A percentile compares a stretch with the other conserved stretches of the same genome.
These are phyloP conservation scores for Meloidogyne floridensis DNA, from an alignment of 1,140 invertebrate species.

Conservation along the genomic window DNA sequence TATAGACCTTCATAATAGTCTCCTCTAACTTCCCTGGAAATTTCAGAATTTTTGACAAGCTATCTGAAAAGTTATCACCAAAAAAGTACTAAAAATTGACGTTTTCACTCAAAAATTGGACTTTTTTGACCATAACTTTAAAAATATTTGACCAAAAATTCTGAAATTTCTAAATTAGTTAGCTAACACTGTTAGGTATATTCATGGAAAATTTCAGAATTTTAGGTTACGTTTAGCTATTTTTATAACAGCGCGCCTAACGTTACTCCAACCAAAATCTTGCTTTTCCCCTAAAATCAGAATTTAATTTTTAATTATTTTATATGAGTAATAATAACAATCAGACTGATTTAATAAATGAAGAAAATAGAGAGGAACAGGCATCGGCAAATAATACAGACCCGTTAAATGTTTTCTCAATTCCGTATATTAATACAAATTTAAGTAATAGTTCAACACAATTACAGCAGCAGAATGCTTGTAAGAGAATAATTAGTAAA, in stretches of 20 bases:
- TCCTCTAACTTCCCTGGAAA: no score
- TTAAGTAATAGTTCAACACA: neutral
- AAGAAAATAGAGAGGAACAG: constrained; percentile 1
- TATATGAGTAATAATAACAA: neutral
- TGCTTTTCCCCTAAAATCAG: neutral
- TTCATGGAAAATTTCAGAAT: neutral
- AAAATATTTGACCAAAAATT: neutral
- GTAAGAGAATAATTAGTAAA: neutral
- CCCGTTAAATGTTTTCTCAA: neutral
- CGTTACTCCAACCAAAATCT: neutral
- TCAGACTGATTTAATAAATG: neutral
- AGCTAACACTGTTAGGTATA: neutral
- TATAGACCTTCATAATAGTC: no score
- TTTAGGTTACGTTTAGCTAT: neutral
- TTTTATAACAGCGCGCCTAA: neutral
- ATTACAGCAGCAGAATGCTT: neutral
- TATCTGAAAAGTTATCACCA: no score
- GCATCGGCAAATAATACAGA: neutral
- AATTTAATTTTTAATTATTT: neutral
- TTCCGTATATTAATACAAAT: neutral
- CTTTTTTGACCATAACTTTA: neutral
- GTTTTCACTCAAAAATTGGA: no score
- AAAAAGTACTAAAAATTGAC: no score
- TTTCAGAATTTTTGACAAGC: no score
- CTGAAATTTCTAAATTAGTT: neutral